These are phyloP conservation scores for Drosophila sp. DNA, from an alignment of 1,140 invertebrate genomes.

Conservation along the genomic window DNA sequence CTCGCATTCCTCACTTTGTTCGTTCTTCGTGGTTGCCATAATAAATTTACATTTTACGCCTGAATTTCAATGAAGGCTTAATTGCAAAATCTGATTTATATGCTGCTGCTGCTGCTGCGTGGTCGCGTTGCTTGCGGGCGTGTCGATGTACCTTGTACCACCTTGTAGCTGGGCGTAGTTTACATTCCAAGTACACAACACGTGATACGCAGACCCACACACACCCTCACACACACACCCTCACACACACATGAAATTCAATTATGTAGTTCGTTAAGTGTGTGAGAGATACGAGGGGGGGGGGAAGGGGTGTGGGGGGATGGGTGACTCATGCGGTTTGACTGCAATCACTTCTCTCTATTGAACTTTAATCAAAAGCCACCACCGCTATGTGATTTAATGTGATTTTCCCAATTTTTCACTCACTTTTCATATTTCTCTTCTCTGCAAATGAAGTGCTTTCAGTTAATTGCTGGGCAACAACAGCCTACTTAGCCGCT, in stretches of 20 bases:
- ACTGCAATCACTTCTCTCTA: slow-evolving; percentile 22
- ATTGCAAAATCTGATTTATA: slow-evolving; percentile 64
- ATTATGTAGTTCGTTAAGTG: slow-evolving; percentile 50
- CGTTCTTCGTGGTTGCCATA: slow-evolving; percentile 24
- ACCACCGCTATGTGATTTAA: slow-evolving; percentile 60
- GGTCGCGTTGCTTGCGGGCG: slow-evolving; percentile 7
- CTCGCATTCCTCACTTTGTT: not conserved
- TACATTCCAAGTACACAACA: slow-evolving; percentile 26
- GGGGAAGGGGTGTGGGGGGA: too few relatives aligned
- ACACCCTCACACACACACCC: not conserved
- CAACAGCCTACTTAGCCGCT: not conserved
- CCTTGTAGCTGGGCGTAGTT: slow-evolving; percentile 35
- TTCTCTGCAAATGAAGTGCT: not conserved
- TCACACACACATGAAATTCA: slow-evolving; percentile 43
- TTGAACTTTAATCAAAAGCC: slow-evolving; percentile 61
- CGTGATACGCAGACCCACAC: slow-evolving; percentile 33
- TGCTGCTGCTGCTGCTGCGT: slow-evolving; percentile 18
- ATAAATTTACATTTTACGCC: slow-evolving; percentile 59
- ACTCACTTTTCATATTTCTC: not conserved
- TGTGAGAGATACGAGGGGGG: not conserved
- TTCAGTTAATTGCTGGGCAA: not conserved
- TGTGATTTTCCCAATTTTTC: slow-evolving; percentile 50
- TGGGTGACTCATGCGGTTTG: not conserved
- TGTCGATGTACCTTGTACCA: slow-evolving; percentile 14
- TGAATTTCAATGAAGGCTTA: slow-evolving; percentile 62